Evolutionary conservation across 2,113 vertebrate genomes (phyloP).

Genomic region (Lichenostomus cassidix): DNA sequence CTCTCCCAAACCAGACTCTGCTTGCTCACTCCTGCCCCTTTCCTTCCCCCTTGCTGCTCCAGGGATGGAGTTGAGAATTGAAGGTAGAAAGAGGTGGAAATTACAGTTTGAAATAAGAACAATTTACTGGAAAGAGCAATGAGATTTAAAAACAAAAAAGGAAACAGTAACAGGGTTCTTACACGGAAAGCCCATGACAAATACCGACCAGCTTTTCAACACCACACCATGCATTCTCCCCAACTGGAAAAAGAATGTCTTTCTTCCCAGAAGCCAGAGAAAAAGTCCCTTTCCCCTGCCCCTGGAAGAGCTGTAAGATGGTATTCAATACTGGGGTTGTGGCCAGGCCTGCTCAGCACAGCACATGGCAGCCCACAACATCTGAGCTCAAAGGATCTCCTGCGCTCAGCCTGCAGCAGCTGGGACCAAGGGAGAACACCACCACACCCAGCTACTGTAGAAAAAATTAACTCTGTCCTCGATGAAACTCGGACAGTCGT

Average conservation of each 20-base stretch:
- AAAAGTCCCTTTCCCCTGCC: neutral
- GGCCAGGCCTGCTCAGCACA: constrained; percentile 8
- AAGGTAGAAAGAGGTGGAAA: neutral
- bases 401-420: constrained; percentile 57
- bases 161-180: neutral
- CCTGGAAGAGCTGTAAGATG: neutral
- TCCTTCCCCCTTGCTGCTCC: neutral
- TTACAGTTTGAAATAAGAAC: neutral
- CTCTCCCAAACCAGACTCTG: neutral
- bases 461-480: neutral
- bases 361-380: neutral
- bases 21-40: neutral
- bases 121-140: neutral
- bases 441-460: neutral
- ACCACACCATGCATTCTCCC: neutral
- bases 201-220: neutral
- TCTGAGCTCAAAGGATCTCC: constrained; percentile 50
- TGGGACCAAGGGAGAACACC: constrained; percentile 74
- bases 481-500: accelerated
- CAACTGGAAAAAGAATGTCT: neutral
- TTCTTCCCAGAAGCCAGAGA: neutral
- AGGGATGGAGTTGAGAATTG: neutral
- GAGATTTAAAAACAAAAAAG: neutral
- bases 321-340: accelerated
- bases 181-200: neutral